A percentile compares a stretch with the other conserved stretches of the same genome.
Conservation (phyloP, 2,888 invertebrate species). For the Lasioglossum calceatum region DNA sequence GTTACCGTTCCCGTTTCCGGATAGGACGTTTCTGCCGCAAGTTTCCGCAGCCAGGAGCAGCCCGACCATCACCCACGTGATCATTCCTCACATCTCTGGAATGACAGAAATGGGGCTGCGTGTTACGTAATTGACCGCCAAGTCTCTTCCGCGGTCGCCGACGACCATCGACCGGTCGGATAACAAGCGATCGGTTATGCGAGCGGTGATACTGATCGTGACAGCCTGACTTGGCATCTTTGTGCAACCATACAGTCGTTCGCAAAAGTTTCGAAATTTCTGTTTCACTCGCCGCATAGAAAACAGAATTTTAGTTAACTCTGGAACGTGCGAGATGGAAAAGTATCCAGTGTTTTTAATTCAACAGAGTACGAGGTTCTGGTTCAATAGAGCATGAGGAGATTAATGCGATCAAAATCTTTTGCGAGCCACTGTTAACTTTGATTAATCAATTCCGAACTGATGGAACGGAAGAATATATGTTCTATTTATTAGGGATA, state of each 20-base stretch:
- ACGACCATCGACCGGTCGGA: slow-evolving; percentile 7
- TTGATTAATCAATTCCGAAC: neutral
- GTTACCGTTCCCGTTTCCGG: slow-evolving; percentile 81
- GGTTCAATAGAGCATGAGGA: neutral
- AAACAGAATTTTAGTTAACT: neutral
- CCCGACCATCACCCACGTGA: slow-evolving; percentile 84
- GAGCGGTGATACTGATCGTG: neutral
- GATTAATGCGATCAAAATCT: neutral
- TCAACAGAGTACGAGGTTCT: neutral
- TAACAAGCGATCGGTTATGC: neutral
- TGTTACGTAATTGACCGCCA: slow-evolving; percentile 57
- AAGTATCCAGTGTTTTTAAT: neutral
- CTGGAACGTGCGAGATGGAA: neutral
- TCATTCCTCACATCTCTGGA: slow-evolving; percentile 84
- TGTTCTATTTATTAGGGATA: no score
- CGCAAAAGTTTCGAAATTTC: neutral
- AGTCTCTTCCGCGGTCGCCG: slow-evolving; percentile 17
- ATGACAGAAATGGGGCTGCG: slow-evolving; percentile 68
- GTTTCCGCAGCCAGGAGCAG: slow-evolving; percentile 84
- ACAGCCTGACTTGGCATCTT: neutral
- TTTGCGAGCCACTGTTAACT: neutral
- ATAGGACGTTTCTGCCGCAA: slow-evolving; percentile 82
- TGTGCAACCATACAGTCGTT: neutral
- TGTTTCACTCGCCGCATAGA: neutral
- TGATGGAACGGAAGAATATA: neutral